Conservation (phyloP, 2,888 invertebrate genomes). For the Tromatobia lineatoria region DNA sequence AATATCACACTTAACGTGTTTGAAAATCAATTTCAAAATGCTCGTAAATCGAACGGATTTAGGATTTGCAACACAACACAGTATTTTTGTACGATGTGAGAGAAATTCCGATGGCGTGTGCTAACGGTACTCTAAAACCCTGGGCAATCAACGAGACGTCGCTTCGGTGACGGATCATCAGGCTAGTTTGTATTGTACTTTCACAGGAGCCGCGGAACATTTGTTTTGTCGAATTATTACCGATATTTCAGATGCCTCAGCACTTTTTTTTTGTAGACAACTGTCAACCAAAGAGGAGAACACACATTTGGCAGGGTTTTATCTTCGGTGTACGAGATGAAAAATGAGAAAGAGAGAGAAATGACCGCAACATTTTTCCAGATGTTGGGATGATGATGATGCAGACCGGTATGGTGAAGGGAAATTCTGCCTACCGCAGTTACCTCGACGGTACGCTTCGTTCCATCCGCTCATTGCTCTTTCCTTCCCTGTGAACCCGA, state of each 20-base stretch:
- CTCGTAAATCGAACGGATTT: slow-evolving; percentile 22
- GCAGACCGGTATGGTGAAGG: slow-evolving; percentile 98
- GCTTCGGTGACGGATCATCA: slow-evolving; percentile 28
- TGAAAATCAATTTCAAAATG: neutral
- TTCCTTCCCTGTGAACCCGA: slow-evolving; percentile 48
- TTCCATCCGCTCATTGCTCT: slow-evolving; percentile 76
- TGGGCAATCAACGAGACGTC: slow-evolving; percentile 74
- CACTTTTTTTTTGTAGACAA: slow-evolving; percentile 55
- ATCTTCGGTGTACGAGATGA: slow-evolving; percentile 26
- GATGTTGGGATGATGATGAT: slow-evolving; percentile 99
- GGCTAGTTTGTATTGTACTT: slow-evolving; percentile 4
- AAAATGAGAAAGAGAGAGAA: slow-evolving; percentile 48
- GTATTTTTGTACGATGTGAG: slow-evolving; percentile 20
- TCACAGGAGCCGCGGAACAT: slow-evolving; percentile 33
- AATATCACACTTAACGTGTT: neutral
- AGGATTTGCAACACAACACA: slow-evolving; percentile 45
- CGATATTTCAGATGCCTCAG: slow-evolving; percentile 57
- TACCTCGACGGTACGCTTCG: slow-evolving; percentile 93
- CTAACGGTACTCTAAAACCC: slow-evolving; percentile 74
- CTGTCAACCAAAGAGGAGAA: slow-evolving; percentile 33
- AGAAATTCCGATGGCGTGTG: slow-evolving; percentile 35
- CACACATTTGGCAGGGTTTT: slow-evolving; percentile 40
- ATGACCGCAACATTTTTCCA: slow-evolving; percentile 88
- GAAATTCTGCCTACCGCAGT: slow-evolving; percentile 91
- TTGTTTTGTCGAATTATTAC: slow-evolving; percentile 3